Base-by-base conservation (phyloP, 2,888 invertebrate genomes). In the Leptinotarsa peninsularis region DNA sequence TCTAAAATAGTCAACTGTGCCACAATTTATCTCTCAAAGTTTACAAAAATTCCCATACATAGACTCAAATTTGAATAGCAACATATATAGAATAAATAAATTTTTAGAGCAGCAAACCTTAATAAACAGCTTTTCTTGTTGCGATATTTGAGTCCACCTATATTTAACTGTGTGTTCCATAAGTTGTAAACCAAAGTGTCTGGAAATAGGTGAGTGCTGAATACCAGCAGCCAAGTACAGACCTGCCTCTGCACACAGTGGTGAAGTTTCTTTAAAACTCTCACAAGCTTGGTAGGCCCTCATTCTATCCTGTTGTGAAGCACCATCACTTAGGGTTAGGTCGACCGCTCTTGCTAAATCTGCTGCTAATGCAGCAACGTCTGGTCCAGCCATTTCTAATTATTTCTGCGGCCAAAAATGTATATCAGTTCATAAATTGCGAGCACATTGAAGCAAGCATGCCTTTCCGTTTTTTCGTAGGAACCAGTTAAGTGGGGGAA, bases 121-220 rank as follows among this genome's bases (percentile, higher is more conserved):
- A 75, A 98, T 95, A 84, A 94, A 95, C 76, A 96, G 90, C 88
- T 97, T 98, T 84, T 97, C 96, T 73, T 93, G 93, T 83, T 95
- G 94, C 4, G 94, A 93, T 84, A 98, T 95, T 82, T 94, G 94
- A 76, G 95, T 95, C 98, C 98, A 98, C 76, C 95, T 92, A 85
- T 96, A 97, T 89, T 96, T 98, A 49, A 98, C 94, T 71, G 95
- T 95, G 85, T 98, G 95, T 87, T 98, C 98, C 92, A 98, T 94
- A 0, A 98, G 89, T 84, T 98, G 97, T 0, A 98, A 90, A 0
- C 98, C 98, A 89, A 97, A 97, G 86, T 97, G 97, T 73, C 96
- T 93, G 0, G 96, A 94, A 74, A 95, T 92, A 54, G 94, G 92
- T 13, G 94, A 94, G 84, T 93, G 93, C 78, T 94, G 93, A 43